Evolutionary conservation across 2,113 vertebrate genomes (phyloP).

Genomic region (Trematocara marginatum): DNA sequence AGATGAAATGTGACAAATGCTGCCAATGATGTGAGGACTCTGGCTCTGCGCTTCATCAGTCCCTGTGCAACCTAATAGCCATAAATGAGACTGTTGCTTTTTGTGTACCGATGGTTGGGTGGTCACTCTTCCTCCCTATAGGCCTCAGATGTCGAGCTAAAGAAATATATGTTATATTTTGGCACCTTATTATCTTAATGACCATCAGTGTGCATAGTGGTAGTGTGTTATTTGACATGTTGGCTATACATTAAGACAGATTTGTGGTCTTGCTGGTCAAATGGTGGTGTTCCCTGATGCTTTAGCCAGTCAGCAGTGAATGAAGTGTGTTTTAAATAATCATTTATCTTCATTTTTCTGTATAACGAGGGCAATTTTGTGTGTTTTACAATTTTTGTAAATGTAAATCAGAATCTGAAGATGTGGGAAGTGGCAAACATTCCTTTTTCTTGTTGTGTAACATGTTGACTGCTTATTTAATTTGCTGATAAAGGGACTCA

Average conservation of each 20-base stretch:
- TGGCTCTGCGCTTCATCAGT: slow-evolving; percentile 38
- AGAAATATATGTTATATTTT: slow-evolving; percentile 25
- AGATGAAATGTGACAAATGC: slow-evolving; percentile 65
- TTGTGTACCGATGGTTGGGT: slow-evolving; percentile 7
- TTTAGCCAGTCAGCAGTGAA: neutral
- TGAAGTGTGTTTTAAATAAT: neutral
- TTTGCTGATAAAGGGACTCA: neutral
- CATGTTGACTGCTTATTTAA: neutral
- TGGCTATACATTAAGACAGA: neutral
- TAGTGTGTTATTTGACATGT: neutral
- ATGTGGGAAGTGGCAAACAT: neutral
- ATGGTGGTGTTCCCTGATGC: neutral
- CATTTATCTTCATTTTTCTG: neutral
- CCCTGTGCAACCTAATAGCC: slow-evolving; percentile 39
- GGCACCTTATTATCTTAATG: slow-evolving; percentile 43
- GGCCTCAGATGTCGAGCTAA: slow-evolving; percentile 17
- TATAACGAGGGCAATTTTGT: neutral
- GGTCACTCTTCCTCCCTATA: slow-evolving; percentile 31
- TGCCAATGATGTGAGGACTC: slow-evolving; percentile 32
- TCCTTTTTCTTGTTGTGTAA: neutral
- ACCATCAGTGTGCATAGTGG: slow-evolving; percentile 2
- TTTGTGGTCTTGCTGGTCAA: neutral
- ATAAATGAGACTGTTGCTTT: slow-evolving; percentile 44
- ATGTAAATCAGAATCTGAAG: neutral
- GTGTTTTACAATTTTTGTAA: neutral